Percentiles rank a stretch among this genome's conserved stretches.
Conservation (phyloP, 2,113 vertebrate genomes). For the Rutilus rutilus region DNA sequence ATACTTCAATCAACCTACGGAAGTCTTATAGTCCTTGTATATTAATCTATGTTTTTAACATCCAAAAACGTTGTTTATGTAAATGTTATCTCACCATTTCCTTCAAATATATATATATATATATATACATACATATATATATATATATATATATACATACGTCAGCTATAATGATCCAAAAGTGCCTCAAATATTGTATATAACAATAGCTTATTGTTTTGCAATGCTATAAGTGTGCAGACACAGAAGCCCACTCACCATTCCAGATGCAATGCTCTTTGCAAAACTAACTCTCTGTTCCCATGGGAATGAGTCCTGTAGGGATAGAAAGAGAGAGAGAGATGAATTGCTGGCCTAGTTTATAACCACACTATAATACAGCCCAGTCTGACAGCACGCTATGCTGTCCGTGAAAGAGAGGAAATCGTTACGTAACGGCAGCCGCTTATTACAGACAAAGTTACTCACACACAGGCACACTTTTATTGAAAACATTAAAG, state of each 20-base stretch:
- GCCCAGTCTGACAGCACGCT: background rate
- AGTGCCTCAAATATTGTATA: background rate
- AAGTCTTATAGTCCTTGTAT: background rate
- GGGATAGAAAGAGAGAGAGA: constrained; percentile 27
- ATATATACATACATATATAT: background rate
- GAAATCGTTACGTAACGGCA: constrained; percentile 3
- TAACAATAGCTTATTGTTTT: constrained; percentile 54
- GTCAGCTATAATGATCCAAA: background rate
- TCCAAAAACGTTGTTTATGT: too few relatives aligned
- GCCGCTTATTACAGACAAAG: background rate
- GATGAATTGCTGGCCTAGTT: constrained; percentile 15
- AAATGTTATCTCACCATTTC: background rate
- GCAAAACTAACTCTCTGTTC: constrained; percentile 94
- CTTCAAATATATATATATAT: background rate
- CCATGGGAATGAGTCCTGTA: constrained; percentile 95
- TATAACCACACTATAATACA: constrained; percentile 16
- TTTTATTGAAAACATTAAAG: constrained; percentile 1
- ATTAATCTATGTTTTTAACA: background rate
- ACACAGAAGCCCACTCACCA: constrained; percentile 94
- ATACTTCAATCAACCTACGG: background rate
- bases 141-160: background rate
- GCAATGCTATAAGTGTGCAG: constrained; percentile 81
- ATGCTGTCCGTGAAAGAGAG: background rate
- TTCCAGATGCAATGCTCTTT: constrained; percentile 93
- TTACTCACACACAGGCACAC: background rate